Base-by-base conservation (phyloP, 2,888 invertebrate genomes). In the Ferrisia virgata region DNA sequence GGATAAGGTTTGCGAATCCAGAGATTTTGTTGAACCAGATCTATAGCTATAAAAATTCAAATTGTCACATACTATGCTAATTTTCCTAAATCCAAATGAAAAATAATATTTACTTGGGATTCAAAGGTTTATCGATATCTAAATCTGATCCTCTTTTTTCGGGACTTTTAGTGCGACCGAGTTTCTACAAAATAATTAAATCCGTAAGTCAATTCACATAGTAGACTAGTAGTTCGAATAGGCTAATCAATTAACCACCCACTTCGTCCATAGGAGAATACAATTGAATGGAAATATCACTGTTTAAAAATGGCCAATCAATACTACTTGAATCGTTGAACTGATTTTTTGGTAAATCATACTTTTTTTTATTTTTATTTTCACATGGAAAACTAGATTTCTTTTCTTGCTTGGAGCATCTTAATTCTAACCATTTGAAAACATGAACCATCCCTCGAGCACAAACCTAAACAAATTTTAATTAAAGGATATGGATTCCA, bases 401-500 rank as follows among this genome's bases (percentile, higher is more conserved):
- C 88, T 11, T 89, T 88, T 86, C 90, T 89, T 86, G 90, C 88
- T 86, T 92, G 92, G 87, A 92, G 91, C 89, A 94, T 90, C 96
- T 95, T 88, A 94, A 94, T 89, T 97, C 96, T 87, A 98, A 91
- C 90, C 94, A 97, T 89, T 97, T 97, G 91, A 97, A 97, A 87
- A 98, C 95, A 89, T 98, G 97, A 88, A 96, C 95, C 88, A 96
- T 92, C 87, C 98, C 97, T 89, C 96, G 93, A 90, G 94, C 94
- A 90, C 97, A 97, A 87, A 96, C 90, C 95, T 96, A 89, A 13
- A n/a, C 3, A 53, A 53, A 31, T n/a, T 33, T 81, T 53, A 15
- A 58, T 64, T 25, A 78, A 72, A 72, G 25, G 33, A 82, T 72
- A 81, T n/a, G n/a, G n/a, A 82, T 25, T 15, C 39, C 31, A 1